Evolutionary conservation across 2,113 vertebrate genomes (phyloP).

Genomic region (Stegostoma tigrinum): DNA sequence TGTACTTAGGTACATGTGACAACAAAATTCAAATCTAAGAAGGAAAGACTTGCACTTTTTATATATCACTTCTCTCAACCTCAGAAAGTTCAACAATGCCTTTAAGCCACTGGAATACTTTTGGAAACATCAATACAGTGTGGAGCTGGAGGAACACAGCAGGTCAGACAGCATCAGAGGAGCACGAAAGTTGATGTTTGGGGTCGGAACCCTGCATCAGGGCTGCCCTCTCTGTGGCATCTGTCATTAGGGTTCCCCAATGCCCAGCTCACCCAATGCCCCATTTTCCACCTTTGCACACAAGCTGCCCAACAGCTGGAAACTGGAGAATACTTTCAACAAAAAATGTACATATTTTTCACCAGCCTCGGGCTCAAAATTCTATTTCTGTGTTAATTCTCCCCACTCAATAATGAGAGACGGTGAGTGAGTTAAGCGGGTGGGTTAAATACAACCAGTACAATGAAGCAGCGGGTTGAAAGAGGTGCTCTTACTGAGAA

Average conservation of each 20-base stretch:
- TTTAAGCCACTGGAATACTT: neutral
- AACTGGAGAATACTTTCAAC: neutral
- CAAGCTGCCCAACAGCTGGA: neutral
- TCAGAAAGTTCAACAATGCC: neutral
- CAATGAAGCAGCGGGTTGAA: neutral
- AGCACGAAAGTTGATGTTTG: no score
- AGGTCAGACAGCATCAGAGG: no score
- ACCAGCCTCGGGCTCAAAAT: neutral
- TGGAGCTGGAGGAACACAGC: neutral
- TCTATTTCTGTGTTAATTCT: neutral
- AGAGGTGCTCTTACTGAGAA: conserved; percentile 46
- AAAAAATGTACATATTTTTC: neutral
- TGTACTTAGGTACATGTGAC: no score
- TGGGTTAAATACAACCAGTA: neutral
- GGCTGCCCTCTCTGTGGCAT: neutral
- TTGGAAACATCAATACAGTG: neutral
- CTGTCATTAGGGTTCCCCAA: neutral
- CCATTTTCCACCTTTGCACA: neutral
- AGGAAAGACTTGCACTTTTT: neutral
- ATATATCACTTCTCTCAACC: neutral
- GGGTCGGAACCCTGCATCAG: no score
- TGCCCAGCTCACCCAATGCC: neutral
- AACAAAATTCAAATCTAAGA: neutral
- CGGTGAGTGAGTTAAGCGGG: neutral
- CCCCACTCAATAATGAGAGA: neutral